A percentile compares a stretch with the other conserved stretches of the same genome.
Evolutionary conservation across 2,797 vertebrate genomes (phyloP).

Genomic region (Galagoides demidoff): DNA sequence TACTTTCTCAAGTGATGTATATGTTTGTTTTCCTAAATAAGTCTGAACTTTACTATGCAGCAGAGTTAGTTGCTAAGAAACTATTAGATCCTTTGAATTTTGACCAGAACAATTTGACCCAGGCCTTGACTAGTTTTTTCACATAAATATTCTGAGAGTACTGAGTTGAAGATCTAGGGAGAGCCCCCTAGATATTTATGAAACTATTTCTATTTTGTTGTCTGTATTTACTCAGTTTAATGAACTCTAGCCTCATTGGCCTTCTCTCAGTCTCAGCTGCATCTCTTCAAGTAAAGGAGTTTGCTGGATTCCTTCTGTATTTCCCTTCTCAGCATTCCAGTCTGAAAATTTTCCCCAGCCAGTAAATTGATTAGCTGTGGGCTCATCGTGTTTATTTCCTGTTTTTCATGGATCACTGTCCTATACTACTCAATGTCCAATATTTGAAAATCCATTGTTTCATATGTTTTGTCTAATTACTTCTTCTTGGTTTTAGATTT

Average conservation of each 20-base stretch:
- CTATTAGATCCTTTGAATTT: neutral
- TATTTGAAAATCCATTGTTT: slow-evolving; percentile 1
- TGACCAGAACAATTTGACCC: neutral
- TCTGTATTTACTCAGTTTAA: neutral
- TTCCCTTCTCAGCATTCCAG: neutral
- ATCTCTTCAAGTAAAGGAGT: neutral
- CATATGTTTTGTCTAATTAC: neutral
- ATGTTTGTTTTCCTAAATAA: slow-evolving; percentile 5
- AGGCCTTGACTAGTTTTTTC: neutral
- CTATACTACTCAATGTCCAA: neutral
- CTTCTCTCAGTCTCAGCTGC: neutral
- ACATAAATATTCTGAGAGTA: neutral
- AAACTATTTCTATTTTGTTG: neutral
- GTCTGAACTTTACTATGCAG: neutral
- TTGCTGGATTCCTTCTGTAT: neutral
- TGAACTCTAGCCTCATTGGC: neutral
- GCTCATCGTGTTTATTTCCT: neutral
- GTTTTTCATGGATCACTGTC: neutral
- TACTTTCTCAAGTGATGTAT: neutral
- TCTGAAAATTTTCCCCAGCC: neutral
- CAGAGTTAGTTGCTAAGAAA: neutral
- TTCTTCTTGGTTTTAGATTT: neutral
- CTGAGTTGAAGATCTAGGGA: neutral
- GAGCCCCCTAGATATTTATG: neutral
- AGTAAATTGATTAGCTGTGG: neutral